Evolutionary conservation across 2,797 vertebrate species (phyloP).

Genomic region (Spheniscus humboldti): DNA sequence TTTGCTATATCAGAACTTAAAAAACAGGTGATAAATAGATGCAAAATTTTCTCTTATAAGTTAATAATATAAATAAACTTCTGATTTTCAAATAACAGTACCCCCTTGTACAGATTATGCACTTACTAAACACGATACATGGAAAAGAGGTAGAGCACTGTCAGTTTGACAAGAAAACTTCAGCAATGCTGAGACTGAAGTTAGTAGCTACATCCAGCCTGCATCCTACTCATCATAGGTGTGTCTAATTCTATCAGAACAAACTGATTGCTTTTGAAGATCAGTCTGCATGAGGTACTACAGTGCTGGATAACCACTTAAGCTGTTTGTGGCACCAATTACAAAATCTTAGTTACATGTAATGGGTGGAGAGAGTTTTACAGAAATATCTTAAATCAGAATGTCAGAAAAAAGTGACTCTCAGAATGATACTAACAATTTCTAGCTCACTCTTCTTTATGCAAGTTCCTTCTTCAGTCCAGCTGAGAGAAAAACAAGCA

Average conservation of each 20-base stretch:
- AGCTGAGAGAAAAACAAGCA: not conserved
- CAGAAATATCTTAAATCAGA: not conserved
- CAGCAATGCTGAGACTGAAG: not conserved
- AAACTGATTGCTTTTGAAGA: not conserved
- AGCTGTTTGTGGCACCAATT: not conserved
- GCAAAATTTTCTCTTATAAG: not conserved
- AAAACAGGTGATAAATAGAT: not conserved
- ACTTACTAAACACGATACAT: not conserved
- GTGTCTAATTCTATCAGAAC: not conserved
- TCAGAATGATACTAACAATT: not conserved
- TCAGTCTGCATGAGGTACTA: not conserved
- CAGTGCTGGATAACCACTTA: not conserved
- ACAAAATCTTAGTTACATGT: not conserved
- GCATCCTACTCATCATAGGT: not conserved
- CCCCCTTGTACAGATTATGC: not conserved
- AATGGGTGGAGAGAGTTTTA: not conserved
- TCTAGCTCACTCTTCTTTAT: not conserved
- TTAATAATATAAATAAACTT: not conserved
- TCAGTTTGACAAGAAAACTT: not conserved
- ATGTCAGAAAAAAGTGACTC: not conserved
- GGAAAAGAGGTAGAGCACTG: not conserved
- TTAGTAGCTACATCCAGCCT: not conserved
- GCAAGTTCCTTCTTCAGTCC: not conserved
- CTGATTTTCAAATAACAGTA: not conserved
- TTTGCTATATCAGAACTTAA: not conserved